Evolutionary conservation across 2,797 vertebrate genomes (phyloP).

Genomic region (Apogon hyalosoma): DNA sequence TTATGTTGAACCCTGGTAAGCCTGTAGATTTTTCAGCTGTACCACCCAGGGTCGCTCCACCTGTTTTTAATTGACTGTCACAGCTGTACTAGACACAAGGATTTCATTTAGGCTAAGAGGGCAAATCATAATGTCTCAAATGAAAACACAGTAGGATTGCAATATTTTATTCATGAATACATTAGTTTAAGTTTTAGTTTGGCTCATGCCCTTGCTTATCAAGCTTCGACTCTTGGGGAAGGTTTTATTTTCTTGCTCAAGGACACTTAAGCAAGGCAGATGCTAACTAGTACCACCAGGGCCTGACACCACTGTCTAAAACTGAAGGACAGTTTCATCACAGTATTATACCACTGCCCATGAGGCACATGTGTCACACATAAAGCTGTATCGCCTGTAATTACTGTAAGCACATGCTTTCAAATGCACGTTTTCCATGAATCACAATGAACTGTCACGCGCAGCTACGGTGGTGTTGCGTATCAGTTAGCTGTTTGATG

Average conservation of each 20-base stretch:
- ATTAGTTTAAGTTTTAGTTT: constrained; percentile 19
- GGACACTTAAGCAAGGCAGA: constrained; percentile 42
- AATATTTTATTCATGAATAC: constrained; percentile 20
- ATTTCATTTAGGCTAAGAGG: constrained; percentile 7
- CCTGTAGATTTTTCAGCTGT: constrained; percentile 9
- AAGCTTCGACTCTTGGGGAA: constrained; percentile 20
- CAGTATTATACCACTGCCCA: constrained; percentile 25
- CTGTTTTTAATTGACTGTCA: constrained; percentile 22
- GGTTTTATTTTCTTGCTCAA: constrained; percentile 41
- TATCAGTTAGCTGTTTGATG: constrained; percentile 56
- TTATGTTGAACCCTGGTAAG: constrained; percentile 22
- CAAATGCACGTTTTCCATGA: constrained; percentile 30
- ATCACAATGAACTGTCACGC: constrained; percentile 58
- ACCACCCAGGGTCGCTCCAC: background rate
- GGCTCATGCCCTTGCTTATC: constrained; percentile 1
- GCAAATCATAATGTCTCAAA: constrained; percentile 12
- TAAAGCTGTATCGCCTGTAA: constrained; percentile 24
- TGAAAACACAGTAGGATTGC: constrained; percentile 2
- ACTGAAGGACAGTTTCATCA: constrained; percentile 32
- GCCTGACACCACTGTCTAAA: constrained; percentile 27
- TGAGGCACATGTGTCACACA: constrained; percentile 49
- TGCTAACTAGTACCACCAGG: constrained; percentile 33
- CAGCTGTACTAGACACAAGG: constrained; percentile 16
- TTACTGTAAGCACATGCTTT: constrained; percentile 28
- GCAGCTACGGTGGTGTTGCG: constrained; percentile 36